Evolutionary conservation across 2,797 vertebrate species (phyloP).

Genomic region (Syngnathus rostellatus): DNA sequence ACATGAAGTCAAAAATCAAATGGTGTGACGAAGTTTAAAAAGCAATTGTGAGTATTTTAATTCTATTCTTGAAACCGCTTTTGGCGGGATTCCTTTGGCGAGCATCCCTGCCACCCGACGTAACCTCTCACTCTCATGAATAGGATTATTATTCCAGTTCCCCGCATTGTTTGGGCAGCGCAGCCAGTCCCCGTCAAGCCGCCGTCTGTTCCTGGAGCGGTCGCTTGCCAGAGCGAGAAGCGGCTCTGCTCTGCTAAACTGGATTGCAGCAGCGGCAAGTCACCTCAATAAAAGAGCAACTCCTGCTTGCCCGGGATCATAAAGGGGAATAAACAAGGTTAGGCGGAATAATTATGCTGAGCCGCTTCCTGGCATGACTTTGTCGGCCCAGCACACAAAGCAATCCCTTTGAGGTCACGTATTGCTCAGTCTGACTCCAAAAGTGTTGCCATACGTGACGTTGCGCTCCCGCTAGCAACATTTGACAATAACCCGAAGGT

Average conservation of each 20-base stretch:
- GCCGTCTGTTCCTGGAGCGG: constrained; percentile 41
- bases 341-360: constrained; percentile 53
- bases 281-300: constrained; percentile 63
- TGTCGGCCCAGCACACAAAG: constrained; percentile 13
- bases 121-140: constrained; percentile 45
- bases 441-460: not conserved
- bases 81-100: constrained; percentile 18
- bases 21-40: too few relatives aligned
- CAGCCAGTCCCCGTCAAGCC: constrained; percentile 22
- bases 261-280: constrained; percentile 37
- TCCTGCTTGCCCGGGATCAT: constrained; percentile 52
- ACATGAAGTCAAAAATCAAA: too few relatives aligned
- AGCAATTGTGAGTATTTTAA: too few relatives aligned
- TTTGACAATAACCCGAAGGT: not conserved
- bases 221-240: constrained; percentile 48
- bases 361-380: constrained; percentile 54
- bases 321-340: constrained; percentile 62
- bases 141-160: constrained; percentile 41
- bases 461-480: not conserved
- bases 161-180: constrained; percentile 42
- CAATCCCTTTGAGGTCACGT: constrained; percentile 23
- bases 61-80: not conserved
- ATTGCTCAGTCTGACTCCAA: not conserved
- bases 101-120: constrained; percentile 25
- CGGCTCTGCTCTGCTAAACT: constrained; percentile 43